These are phyloP conservation scores for Antheraea mylitta DNA, from an alignment of 1,140 invertebrate species.

Conservation along the genomic window DNA sequence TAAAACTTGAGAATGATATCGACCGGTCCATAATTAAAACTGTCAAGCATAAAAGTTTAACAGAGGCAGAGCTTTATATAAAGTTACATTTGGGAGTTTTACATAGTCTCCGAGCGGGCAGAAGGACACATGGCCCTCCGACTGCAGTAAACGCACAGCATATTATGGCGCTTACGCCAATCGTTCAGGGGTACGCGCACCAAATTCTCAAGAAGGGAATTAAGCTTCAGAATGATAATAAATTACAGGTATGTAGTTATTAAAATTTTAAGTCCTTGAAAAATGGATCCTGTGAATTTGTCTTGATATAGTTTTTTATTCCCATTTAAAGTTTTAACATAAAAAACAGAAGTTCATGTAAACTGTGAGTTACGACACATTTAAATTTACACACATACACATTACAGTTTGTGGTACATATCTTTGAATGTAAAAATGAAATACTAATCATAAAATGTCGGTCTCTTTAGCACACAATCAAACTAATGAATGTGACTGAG, in stretches of 20 bases:
- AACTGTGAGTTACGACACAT: too few species aligned
- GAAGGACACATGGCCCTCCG: constrained; percentile 69
- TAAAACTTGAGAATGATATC: constrained; percentile 64
- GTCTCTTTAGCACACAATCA: too few species aligned
- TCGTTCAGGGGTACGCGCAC: constrained; percentile 69
- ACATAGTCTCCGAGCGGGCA: constrained; percentile 80
- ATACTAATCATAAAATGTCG: too few species aligned
- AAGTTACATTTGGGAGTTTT: constrained; percentile 83
- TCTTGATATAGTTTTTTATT: too few species aligned
- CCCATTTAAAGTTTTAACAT: too few species aligned
- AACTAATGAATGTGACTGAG: too few species aligned
- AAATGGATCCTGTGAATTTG: too few species aligned
- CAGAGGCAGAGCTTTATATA: constrained; percentile 77
- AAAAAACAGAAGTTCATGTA: too few species aligned
- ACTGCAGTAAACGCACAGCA: constrained; percentile 81
- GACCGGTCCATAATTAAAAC: constrained; percentile 45
- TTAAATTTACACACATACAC: too few species aligned
- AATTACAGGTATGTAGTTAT: constrained; percentile 49
- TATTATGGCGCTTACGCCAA: constrained; percentile 71
- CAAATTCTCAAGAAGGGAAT: constrained; percentile 46
- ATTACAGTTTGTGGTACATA: too few species aligned
- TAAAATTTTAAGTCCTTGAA: too few species aligned
- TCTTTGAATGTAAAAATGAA: too few species aligned
- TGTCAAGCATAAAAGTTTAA: constrained; percentile 38
- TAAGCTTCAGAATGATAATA: constrained; percentile 43